These are phyloP conservation scores for Capricornis sumatraensis DNA, from an alignment of 2,113 vertebrate species.

Conservation along the genomic window DNA sequence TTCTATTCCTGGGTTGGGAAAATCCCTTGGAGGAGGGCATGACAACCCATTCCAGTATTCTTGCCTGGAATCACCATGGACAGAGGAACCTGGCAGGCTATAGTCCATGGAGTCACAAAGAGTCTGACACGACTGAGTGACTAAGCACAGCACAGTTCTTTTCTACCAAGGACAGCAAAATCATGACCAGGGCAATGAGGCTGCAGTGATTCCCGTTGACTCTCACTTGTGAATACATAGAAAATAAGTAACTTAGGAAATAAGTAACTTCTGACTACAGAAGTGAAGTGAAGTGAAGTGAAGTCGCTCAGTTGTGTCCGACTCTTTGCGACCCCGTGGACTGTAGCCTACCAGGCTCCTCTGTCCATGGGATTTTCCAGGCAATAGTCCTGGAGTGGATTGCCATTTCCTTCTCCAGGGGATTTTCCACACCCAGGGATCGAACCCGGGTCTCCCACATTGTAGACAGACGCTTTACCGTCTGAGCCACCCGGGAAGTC, in stretches of 20 bases:
- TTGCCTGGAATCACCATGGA: neutral
- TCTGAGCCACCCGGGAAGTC: too few relatives aligned
- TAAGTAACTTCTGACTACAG: neutral
- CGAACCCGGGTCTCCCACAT: too few relatives aligned
- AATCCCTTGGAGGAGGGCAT: neutral
- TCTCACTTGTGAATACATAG: neutral
- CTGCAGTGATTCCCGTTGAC: accelerated
- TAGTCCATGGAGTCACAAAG: neutral
- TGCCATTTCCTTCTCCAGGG: too few relatives aligned
- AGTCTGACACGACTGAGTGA: neutral
- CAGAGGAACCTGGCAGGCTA: neutral
- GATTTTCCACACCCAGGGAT: too few relatives aligned
- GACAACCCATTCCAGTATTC: neutral
- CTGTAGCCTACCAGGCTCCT: too few relatives aligned
- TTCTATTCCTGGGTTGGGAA: neutral
- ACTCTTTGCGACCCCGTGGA: too few relatives aligned
- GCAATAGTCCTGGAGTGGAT: too few relatives aligned
- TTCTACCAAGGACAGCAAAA: neutral
- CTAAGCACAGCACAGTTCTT: neutral
- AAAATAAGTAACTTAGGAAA: neutral
- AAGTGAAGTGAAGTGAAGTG: too few relatives aligned
- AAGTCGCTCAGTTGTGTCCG: too few relatives aligned
- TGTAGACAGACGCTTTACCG: too few relatives aligned
- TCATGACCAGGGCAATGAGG: neutral
- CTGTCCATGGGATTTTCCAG: too few relatives aligned